Conservation (phyloP, 2,113 vertebrate genomes). For the Scomber scombrus region DNA sequence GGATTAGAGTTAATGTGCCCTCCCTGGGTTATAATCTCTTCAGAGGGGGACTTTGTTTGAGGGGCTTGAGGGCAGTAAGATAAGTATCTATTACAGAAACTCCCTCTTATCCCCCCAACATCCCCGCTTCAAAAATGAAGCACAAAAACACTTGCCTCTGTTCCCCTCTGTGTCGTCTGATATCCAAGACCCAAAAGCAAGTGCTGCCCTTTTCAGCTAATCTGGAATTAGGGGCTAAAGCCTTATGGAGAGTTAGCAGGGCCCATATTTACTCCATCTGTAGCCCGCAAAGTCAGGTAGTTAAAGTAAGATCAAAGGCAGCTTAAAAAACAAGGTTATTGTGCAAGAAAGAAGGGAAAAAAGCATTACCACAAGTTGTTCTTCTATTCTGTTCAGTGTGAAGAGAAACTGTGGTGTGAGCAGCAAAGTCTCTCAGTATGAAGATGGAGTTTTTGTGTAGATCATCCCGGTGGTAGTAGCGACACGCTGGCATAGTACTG, state of each 20-base stretch:
- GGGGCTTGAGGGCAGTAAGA: constrained; percentile 87
- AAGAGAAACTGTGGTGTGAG: constrained; percentile 10
- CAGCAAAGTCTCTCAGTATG: background rate
- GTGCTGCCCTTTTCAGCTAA: constrained; percentile 86
- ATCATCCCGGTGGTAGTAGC: background rate
- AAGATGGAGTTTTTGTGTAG: background rate
- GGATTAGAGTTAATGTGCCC: constrained; percentile 92
- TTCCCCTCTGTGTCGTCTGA: constrained; percentile 83
- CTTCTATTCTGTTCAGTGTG: background rate
- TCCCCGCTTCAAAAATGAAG: constrained; percentile 83
- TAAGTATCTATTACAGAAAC: constrained; percentile 91
- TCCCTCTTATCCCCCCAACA: constrained; percentile 82
- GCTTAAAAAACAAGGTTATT: constrained; percentile 72
- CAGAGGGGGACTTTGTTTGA: constrained; percentile 89
- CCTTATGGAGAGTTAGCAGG: constrained; percentile 80
- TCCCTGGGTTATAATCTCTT: constrained; percentile 90
- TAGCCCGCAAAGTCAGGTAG: constrained; percentile 81
- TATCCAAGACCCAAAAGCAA: constrained; percentile 83
- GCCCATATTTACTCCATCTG: constrained; percentile 89
- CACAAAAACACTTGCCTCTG: constrained; percentile 85
- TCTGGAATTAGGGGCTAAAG: constrained; percentile 87
- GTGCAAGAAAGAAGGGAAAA: constrained; percentile 27
- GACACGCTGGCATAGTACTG: background rate
- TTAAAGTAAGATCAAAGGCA: constrained; percentile 81
- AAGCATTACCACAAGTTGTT: constrained; percentile 38